Evolutionary conservation across 2,888 invertebrate genomes (phyloP).

Genomic region (Eurytoma californica): DNA sequence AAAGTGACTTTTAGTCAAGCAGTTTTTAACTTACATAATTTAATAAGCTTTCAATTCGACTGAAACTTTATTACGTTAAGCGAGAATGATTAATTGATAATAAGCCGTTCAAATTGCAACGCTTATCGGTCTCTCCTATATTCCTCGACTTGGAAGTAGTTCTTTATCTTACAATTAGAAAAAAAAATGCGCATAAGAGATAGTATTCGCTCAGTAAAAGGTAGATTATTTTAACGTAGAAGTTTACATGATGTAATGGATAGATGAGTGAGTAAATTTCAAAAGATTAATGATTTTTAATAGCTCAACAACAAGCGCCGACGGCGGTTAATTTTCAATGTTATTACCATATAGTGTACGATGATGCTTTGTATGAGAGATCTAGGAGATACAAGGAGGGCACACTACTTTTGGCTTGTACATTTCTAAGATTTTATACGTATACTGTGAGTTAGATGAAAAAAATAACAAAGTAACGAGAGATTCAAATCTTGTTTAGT

Average conservation of each 20-base stretch:
- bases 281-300: constrained; percentile 2
- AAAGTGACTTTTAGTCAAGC: too few species aligned
- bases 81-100: constrained; percentile 4
- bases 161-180: background rate
- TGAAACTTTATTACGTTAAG: too few species aligned
- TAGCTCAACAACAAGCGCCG: background rate
- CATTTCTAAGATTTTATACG: background rate
- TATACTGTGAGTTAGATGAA: background rate
- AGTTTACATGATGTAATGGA: background rate
- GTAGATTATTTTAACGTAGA: too few species aligned
- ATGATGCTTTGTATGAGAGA: background rate
- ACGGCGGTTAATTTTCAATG: background rate
- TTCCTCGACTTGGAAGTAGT: constrained; percentile 2
- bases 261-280: background rate
- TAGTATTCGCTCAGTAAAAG: too few species aligned
- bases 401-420: background rate
- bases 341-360: background rate
- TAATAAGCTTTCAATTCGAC: too few species aligned
- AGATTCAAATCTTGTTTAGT: background rate
- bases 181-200: background rate
- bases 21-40: too few species aligned
- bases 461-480: background rate
- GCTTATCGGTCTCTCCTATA: background rate
- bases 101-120: constrained; percentile 5
- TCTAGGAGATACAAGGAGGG: background rate